Evolutionary conservation across 2,888 invertebrate species (phyloP), one percentile per base, ranked within the genome.

Genomic region (Agrotis segetum): DNA sequence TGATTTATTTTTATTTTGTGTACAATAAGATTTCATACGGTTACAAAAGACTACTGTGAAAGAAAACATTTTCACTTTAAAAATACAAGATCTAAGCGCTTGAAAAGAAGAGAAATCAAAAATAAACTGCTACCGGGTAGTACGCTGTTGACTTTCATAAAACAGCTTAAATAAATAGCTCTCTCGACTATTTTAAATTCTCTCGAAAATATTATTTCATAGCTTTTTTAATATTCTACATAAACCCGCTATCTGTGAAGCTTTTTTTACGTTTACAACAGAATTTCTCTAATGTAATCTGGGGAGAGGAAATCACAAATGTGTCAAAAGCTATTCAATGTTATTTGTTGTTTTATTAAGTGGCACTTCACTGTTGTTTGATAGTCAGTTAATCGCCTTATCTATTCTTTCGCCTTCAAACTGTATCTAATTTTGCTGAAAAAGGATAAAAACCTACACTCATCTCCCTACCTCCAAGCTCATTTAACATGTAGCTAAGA

Each of bases 141-240:
- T 21, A 50, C 7, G 3, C 21, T 53, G 50, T 72, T 47, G 59
- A 67, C 63, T 67, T 67, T 47, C 21, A 21, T 24, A 50, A 47
- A 67, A 56, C 40, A 44, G n/a, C 52, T 60, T 61, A 67, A 77
- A 52, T 56, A 73, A 64, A 65, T 19, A 64, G 4, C 46, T 61
- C 34, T 19, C 29, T 46, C 52, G 53, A 77, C 40, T 17, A 53
- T 53, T 58, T 53, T 17, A 46, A 65, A 24, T 58, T 24, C 11
- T 21, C 46, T 34, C 17, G 46, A 55, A 62, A 58, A 62, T 65
- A 58, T 53, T 24, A 62, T 68, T 65, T 58, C n/a, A 65, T 16
- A 29, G 40, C 5, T 46, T 50, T 50, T 62, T 72, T 44, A 50
- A 44, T 47, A 11, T 47, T 66, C 17, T 46, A 53, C 24, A 67